These are phyloP conservation scores for Drosophila bocqueti DNA, from an alignment of 1,140 invertebrate genomes.

Conservation along the genomic window DNA sequence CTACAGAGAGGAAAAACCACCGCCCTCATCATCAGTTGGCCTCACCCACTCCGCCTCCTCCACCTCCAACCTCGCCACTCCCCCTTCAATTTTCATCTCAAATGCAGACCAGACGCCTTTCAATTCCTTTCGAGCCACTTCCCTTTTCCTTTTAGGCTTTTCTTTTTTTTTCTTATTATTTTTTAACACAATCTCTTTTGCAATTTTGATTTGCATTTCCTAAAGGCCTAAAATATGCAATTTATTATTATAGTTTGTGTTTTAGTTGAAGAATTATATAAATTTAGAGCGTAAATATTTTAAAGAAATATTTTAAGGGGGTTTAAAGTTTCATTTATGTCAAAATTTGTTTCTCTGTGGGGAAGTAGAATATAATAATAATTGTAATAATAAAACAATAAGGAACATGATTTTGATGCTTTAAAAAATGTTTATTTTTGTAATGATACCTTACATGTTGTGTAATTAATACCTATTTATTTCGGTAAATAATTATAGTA, in stretches of 20 bases:
- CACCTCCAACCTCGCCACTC: background rate
- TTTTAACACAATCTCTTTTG: constrained; percentile 33
- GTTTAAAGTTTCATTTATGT: background rate
- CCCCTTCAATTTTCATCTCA: constrained; percentile 18
- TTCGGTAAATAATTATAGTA: too few relatives aligned
- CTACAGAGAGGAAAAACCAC: constrained; percentile 35
- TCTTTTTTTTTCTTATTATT: constrained; percentile 4
- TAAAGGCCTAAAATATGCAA: constrained; percentile 4
- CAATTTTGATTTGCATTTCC: constrained; percentile 32
- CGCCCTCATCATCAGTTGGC: constrained; percentile 9
- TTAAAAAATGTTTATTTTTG: too few relatives aligned
- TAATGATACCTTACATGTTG: too few relatives aligned
- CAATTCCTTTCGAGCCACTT: constrained; percentile 19
- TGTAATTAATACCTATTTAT: too few relatives aligned
- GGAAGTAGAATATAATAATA: too few relatives aligned
- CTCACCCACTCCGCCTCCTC: constrained; percentile 21
- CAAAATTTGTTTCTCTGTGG: background rate
- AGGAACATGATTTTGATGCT: too few relatives aligned
- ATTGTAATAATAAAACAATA: too few relatives aligned
- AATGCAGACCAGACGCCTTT: constrained; percentile 45
- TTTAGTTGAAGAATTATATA: background rate
- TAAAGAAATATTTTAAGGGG: background rate
- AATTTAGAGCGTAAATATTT: background rate
- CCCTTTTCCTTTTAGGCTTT: constrained; percentile 4
- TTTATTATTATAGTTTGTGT: background rate